These are phyloP conservation scores for Odocoileus virginianus DNA, from an alignment of 2,113 vertebrate species.

Conservation along the genomic window DNA sequence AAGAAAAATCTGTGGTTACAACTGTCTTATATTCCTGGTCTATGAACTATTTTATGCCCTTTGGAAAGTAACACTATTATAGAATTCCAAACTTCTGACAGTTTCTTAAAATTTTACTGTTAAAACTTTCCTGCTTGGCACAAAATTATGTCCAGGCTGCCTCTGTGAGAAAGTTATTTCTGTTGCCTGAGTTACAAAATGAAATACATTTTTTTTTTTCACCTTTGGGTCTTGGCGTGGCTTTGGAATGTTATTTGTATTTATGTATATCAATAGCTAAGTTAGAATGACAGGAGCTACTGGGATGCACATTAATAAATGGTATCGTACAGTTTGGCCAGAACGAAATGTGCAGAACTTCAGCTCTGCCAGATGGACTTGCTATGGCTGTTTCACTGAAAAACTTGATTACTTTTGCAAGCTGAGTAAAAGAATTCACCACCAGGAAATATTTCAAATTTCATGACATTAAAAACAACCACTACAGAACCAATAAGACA, in stretches of 20 bases:
- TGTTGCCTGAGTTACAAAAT: slow-evolving; percentile 42
- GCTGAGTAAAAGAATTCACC: slow-evolving; percentile 46
- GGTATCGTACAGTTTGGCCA: background rate
- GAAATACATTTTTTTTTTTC: background rate
- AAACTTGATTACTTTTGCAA: slow-evolving; percentile 58
- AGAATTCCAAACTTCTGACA: slow-evolving; percentile 33
- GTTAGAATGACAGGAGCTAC: background rate
- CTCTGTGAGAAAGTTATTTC: slow-evolving; percentile 29
- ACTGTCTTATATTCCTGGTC: background rate
- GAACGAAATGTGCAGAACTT: background rate
- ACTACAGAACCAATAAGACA: slow-evolving; percentile 37
- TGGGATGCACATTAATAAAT: background rate
- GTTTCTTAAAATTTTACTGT: slow-evolving; percentile 41
- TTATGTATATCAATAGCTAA: background rate
- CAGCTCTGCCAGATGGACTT: background rate
- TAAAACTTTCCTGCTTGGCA: slow-evolving; percentile 1
- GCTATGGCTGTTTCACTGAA: background rate
- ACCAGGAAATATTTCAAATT: slow-evolving; percentile 59
- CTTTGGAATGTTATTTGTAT: slow-evolving; percentile 45
- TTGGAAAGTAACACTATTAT: background rate
- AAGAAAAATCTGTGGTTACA: background rate
- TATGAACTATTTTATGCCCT: slow-evolving; percentile 10
- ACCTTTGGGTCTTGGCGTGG: background rate
- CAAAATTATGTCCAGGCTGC: slow-evolving; percentile 11
- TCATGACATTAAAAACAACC: slow-evolving; percentile 50